A percentile compares a stretch with the other conserved stretches of the same genome.
phyloP scores from a whole-genome alignment of 2,113 vertebrate species.

The Platycercus adscitus region DNA sequence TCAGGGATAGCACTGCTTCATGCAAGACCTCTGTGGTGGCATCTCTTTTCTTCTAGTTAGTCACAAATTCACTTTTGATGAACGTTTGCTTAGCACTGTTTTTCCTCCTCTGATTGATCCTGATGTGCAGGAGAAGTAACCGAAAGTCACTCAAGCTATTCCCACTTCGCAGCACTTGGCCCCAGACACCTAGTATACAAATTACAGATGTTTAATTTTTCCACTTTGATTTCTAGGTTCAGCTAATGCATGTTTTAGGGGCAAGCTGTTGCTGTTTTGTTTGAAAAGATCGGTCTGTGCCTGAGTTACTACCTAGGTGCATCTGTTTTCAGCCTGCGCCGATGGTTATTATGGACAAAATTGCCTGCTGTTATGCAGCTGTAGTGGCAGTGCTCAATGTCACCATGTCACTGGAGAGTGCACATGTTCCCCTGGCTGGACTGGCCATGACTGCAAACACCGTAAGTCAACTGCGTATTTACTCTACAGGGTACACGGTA shows the following conservation, averaged over 20 bases:
- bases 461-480: neutral
- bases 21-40: neutral
- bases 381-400: slow-evolving; percentile 42
- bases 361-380: slow-evolving; percentile 58
- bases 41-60: neutral
- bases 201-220: neutral
- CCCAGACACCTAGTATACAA: neutral
- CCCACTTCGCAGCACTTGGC: rapidly evolving
- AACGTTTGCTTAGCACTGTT: neutral
- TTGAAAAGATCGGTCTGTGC: neutral
- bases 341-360: slow-evolving; percentile 56
- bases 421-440: slow-evolving; percentile 33
- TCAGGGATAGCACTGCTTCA: neutral
- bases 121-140: neutral
- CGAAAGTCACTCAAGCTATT: neutral
- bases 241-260: neutral
- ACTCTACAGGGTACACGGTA: neutral
- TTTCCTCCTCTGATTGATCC: neutral
- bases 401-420: slow-evolving; percentile 65
- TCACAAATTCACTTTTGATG: neutral
- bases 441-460: slow-evolving; percentile 20
- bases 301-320: neutral
- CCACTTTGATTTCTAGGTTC: neutral
- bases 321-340: slow-evolving; percentile 53
- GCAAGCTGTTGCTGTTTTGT: neutral